Evolutionary conservation across 1,140 invertebrate genomes (phyloP), one percentile per base, ranked within the genome.

Genomic region (Manduca sexta): DNA sequence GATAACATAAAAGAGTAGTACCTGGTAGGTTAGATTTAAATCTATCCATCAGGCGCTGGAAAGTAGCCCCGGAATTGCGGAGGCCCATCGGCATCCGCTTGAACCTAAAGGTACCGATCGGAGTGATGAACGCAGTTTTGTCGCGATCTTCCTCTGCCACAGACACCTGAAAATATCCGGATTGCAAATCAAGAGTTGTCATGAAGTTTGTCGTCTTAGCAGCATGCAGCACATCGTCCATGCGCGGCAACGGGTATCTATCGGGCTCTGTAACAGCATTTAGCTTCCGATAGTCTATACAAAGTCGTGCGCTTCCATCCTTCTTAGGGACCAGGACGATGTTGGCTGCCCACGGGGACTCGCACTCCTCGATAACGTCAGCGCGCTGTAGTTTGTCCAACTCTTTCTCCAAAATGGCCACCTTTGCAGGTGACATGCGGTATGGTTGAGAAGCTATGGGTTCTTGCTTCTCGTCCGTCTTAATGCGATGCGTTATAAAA

Each of bases 201-300:
- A 88, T 87, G 18, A 62, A 79, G 17, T 58, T 55, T 7, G 59
- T 49, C 4, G 62, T 57, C 8, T 61, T 64, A 15, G 88, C 49
- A 0, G 37, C 18, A 39, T 83, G 58, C 15, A 91, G 47, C 1
- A 74, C 57, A 7, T 88, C 77, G 18, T 86, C 78, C 3, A 90
- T 87, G 5, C 74, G 59, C 1, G 88, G 89, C 4, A 91, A 50
- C 0, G 88, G 88, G 63, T 86, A 90, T 11, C 17, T 11, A 37
- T 56, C 48, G 1, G 29, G 26, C 13, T 50, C 45, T 10, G 53
- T 56, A 10, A 50, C 53, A 1, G 41, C 33, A 29, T 56, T 56
- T 2, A 56, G 13, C 10, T 35, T 39, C n/a, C 53, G 29, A 41
- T 74, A 74, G 46, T 84, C 76, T 5, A 78, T 60, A 52, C 71